These are phyloP conservation scores for Percopsis omiscomaycus DNA, from an alignment of 2,797 vertebrate species.

Conservation along the genomic window DNA sequence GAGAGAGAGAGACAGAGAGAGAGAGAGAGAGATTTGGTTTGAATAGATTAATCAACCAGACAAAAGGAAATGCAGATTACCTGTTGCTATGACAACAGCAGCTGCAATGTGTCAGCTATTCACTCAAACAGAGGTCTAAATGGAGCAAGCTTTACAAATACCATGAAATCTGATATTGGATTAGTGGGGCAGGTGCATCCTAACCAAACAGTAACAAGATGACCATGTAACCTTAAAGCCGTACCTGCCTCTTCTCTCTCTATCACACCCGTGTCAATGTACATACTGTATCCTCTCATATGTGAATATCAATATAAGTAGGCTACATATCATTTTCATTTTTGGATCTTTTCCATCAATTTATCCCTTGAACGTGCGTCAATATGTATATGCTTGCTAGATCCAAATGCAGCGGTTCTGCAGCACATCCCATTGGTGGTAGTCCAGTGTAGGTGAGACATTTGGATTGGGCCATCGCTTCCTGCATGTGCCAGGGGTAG, in stretches of 20 bases:
- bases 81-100: conserved; percentile 82
- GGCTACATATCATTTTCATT: background rate
- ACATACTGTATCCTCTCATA: background rate
- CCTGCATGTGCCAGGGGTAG: conserved; percentile 31
- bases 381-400: conserved; percentile 5
- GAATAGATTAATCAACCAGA: conserved; percentile 69
- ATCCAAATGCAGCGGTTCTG: background rate
- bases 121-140: conserved; percentile 45
- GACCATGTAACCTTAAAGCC: conserved; percentile 10
- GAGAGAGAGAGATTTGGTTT: conserved; percentile 35
- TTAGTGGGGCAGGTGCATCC: conserved; percentile 56
- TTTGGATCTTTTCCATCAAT: background rate
- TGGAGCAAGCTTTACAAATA: conserved; percentile 46
- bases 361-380: background rate
- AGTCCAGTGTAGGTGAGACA: conserved; percentile 10
- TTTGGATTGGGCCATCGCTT: conserved; percentile 48
- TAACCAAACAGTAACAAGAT: conserved; percentile 19
- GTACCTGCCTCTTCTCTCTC: conserved; percentile 5
- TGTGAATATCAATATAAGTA: conserved; percentile 12
- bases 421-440: conserved; percentile 4
- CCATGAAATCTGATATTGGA: conserved; percentile 55
- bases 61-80: conserved; percentile 78
- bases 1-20: conserved; percentile 17
- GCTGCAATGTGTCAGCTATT: conserved; percentile 73
- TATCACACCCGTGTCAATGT: background rate